Percentiles rank a stretch among this genome's conserved stretches.
Conservation (phyloP, 2,888 invertebrate species). For the Drosophila paucipuncta region DNA sequence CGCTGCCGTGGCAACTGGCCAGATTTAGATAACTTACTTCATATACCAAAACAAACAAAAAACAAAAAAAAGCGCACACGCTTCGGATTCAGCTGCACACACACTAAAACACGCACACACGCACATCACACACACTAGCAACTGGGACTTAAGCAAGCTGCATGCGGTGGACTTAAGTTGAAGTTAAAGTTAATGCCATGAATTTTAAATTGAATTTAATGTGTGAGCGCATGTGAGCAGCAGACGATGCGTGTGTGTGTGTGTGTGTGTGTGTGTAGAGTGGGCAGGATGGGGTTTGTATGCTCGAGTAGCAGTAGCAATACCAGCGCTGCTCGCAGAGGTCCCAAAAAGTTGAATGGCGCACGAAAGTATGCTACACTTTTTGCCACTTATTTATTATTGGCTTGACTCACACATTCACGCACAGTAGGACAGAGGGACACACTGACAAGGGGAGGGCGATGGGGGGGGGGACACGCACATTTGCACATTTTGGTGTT, state of each 20-base stretch:
- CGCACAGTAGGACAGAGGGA: neutral
- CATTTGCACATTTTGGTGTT: slow-evolving; percentile 40
- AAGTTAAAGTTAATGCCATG: slow-evolving; percentile 80
- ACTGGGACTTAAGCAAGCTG: slow-evolving; percentile 72
- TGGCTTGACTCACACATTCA: slow-evolving; percentile 48
- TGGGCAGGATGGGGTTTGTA: neutral
- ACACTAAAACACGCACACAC: slow-evolving; percentile 6
- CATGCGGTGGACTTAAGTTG: slow-evolving; percentile 78
- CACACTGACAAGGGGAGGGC: neutral
- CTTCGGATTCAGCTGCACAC: slow-evolving; percentile 7
- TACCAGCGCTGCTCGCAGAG: slow-evolving; percentile 45
- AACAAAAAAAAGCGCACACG: slow-evolving; percentile 4
- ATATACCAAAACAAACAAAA: slow-evolving; percentile 6
- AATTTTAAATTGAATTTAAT: slow-evolving; percentile 81
- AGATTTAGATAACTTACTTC: slow-evolving; percentile 58
- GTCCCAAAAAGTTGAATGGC: slow-evolving; percentile 72
- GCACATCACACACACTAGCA: slow-evolving; percentile 9
- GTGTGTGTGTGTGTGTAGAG: slow-evolving; percentile 1
- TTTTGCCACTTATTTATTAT: slow-evolving; percentile 78
- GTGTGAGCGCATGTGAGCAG: slow-evolving; percentile 56
- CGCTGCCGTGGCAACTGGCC: slow-evolving; percentile 60
- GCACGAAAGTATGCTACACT: slow-evolving; percentile 69
- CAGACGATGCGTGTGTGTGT: slow-evolving; percentile 1
- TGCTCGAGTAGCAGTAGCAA: slow-evolving; percentile 18
- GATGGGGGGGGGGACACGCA: slow-evolving; percentile 7